Conservation (phyloP, 2,113 vertebrate genomes). For the Clarias macrocephalus region DNA sequence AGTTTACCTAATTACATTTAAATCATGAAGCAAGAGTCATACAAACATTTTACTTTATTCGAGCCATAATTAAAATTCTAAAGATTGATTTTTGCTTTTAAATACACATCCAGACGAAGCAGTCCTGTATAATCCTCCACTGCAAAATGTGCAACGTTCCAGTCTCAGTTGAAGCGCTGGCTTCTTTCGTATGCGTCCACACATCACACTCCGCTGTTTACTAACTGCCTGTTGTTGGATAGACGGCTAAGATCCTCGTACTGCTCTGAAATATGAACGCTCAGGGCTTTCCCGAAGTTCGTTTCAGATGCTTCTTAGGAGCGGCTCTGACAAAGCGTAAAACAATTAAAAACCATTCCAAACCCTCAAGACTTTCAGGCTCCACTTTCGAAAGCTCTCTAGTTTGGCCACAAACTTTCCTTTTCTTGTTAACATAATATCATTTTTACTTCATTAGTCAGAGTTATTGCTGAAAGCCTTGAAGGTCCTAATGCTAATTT, state of each 20-base stretch:
- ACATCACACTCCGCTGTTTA: background rate
- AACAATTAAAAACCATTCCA: constrained; percentile 2
- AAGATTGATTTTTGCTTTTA: background rate
- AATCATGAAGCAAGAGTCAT: background rate
- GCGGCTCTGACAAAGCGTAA: constrained; percentile 1
- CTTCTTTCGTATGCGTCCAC: background rate
- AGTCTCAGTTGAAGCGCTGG: background rate
- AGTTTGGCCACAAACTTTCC: constrained; percentile 19
- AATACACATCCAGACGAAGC: background rate
- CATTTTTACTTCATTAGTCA: constrained; percentile 17
- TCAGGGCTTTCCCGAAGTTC: background rate
- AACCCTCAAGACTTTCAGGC: background rate
- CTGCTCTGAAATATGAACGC: background rate
- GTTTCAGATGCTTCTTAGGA: background rate
- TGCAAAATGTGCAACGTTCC: background rate
- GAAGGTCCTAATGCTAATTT: constrained; percentile 22
- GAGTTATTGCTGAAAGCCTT: constrained; percentile 29
- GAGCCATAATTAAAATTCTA: background rate
- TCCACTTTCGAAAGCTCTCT: background rate
- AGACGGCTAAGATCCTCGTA: background rate
- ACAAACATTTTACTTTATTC: background rate
- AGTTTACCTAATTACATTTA: background rate
- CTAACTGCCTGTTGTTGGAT: background rate
- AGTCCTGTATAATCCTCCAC: background rate
- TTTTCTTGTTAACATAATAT: constrained; percentile 21